phyloP scores from a whole-genome alignment of 2,888 invertebrate species.

The Drosophila ustulata region DNA sequence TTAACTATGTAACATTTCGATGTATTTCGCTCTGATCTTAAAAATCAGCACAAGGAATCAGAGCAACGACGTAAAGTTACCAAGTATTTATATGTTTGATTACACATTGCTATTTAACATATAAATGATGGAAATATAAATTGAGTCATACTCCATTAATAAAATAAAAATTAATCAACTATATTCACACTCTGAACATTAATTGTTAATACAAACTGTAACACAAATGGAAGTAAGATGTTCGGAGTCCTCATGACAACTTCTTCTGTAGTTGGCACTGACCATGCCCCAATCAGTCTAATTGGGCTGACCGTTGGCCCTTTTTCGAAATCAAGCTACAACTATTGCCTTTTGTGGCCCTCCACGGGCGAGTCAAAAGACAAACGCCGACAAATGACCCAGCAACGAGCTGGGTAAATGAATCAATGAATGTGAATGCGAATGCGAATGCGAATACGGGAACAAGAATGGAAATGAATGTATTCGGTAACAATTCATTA shows the following conservation, averaged over 20 bases:
- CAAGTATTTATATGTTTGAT: too few relatives aligned
- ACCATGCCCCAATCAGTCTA: conserved; percentile 66
- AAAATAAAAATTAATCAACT: too few relatives aligned
- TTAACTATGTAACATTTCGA: too few relatives aligned
- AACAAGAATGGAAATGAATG: conserved; percentile 64
- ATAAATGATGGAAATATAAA: too few relatives aligned
- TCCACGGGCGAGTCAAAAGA: conserved; percentile 62
- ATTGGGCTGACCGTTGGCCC: conserved; percentile 62
- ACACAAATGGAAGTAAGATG: too few relatives aligned
- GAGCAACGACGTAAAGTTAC: too few relatives aligned
- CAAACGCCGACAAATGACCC: conserved; percentile 77
- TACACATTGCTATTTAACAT: too few relatives aligned
- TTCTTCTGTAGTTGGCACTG: conserved; percentile 48
- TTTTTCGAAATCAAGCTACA: conserved; percentile 41
- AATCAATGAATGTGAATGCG: conserved; percentile 60
- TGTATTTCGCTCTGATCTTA: too few relatives aligned
- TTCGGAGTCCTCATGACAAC: background rate
- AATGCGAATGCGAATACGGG: conserved; percentile 39
- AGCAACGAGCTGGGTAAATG: conserved; percentile 69
- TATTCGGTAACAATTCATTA: conserved; percentile 80
- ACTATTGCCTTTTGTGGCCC: conserved; percentile 9
- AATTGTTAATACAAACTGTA: too few relatives aligned
- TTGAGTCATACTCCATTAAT: too few relatives aligned
- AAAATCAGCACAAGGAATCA: too few relatives aligned
- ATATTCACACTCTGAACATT: too few relatives aligned